Evolutionary conservation across 2,113 vertebrate genomes (phyloP).

Genomic region (Syngnathoides biaculeatus): DNA sequence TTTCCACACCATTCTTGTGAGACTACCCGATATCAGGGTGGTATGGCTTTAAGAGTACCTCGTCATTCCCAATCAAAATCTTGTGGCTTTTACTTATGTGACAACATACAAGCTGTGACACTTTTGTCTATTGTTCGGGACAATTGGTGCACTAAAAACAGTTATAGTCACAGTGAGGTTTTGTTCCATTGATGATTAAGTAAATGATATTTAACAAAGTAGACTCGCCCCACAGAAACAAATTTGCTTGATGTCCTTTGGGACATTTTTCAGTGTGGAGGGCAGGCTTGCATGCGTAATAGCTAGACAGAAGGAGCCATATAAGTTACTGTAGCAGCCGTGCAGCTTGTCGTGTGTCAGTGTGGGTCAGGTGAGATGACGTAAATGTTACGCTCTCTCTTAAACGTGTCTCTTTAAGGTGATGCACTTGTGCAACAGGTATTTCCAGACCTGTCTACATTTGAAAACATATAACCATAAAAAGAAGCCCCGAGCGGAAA

Average conservation of each 20-base stretch:
- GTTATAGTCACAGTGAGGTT: not conserved
- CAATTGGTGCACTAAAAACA: slow-evolving; percentile 8
- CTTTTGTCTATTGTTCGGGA: not conserved
- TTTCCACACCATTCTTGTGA: too few species aligned
- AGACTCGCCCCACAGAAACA: slow-evolving; percentile 12
- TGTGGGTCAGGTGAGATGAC: not conserved
- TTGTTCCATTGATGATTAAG: slow-evolving; percentile 5
- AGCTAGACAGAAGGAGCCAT: not conserved
- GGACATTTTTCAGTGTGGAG: slow-evolving; percentile 1
- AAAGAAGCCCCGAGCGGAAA: not conserved
- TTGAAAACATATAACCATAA: slow-evolving; percentile 20
- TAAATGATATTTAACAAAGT: slow-evolving; percentile 5
- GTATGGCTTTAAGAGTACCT: too few species aligned
- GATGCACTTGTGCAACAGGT: slow-evolving; percentile 29
- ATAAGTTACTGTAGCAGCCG: slow-evolving; percentile 4
- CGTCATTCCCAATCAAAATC: not conserved
- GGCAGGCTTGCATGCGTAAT: slow-evolving; percentile 10
- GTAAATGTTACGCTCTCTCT: not conserved
- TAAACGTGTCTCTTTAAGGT: slow-evolving; percentile 17
- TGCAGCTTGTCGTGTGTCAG: not conserved
- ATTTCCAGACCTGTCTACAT: slow-evolving; percentile 17
- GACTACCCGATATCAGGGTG: too few species aligned
- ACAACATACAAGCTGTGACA: too few species aligned
- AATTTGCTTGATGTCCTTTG: slow-evolving; percentile 4
- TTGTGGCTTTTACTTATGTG: not conserved